phyloP scores from a whole-genome alignment of 2,888 invertebrate genomes.

The Callosobruchus maculatus region DNA sequence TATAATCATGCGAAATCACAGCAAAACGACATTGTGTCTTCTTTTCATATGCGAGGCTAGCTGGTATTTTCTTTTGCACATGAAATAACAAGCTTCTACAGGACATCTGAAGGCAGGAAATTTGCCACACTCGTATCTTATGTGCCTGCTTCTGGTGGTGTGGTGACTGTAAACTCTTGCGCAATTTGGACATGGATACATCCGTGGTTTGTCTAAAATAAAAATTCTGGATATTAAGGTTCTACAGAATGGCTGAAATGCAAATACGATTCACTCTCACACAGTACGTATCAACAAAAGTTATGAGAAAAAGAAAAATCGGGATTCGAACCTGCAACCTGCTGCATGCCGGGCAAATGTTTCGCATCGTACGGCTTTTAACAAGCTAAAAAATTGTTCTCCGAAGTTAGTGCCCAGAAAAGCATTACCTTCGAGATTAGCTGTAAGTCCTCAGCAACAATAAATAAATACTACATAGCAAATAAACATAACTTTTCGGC shows the following conservation, averaged over 20 bases:
- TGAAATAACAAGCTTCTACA: conserved; percentile 58
- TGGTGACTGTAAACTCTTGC: conserved; percentile 23
- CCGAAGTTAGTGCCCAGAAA: no score
- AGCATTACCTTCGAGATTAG: no score
- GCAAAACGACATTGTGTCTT: conserved; percentile 1
- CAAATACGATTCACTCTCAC: neutral
- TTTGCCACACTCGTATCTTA: conserved; percentile 30
- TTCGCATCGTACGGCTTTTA: no score
- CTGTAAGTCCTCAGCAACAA: no score
- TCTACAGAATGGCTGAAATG: neutral
- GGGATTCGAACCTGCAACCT: no score
- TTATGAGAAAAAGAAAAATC: no score
- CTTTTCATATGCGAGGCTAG: conserved; percentile 16
- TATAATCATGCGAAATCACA: neutral
- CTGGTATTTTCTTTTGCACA: conserved; percentile 18
- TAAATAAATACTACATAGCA: no score
- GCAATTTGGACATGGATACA: conserved; percentile 14
- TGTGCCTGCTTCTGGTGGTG: conserved; percentile 28
- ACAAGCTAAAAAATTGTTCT: no score
- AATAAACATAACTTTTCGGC: no score
- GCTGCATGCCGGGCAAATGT: no score
- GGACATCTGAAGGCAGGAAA: conserved; percentile 56
- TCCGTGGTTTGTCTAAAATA: neutral
- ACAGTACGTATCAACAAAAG: neutral
- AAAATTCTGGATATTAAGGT: neutral